Conservation (phyloP, 2,888 invertebrate species). For the Bruchidius siliquastri region DNA sequence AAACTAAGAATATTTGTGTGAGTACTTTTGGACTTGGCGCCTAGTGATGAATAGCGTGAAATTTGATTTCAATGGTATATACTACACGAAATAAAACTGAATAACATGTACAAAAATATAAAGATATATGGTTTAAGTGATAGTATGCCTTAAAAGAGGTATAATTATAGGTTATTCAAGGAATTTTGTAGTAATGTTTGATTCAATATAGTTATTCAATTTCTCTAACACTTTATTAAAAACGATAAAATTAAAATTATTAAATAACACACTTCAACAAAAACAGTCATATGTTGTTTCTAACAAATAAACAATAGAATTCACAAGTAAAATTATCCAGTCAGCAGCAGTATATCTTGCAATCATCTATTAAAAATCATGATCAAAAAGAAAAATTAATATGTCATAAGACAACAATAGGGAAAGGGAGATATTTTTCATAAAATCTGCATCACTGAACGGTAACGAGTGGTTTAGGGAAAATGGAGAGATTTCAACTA, state of each 20-base stretch:
- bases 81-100: slow-evolving; percentile 20
- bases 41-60: slow-evolving; percentile 26
- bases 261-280: slow-evolving; percentile 15
- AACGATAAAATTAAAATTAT: slow-evolving; percentile 24
- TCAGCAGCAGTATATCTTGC: neutral
- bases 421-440: no score
- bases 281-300: neutral
- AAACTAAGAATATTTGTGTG: no score
- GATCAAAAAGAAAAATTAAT: no score
- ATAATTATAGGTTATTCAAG: slow-evolving; percentile 22
- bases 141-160: slow-evolving; percentile 12
- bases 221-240: slow-evolving; percentile 19
- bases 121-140: slow-evolving; percentile 23
- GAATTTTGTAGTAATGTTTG: slow-evolving; percentile 18
- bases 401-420: no score
- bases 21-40: neutral
- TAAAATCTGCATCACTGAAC: no score
- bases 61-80: slow-evolving; percentile 28
- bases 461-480: no score
- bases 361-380: no score
- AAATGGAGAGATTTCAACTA: no score
- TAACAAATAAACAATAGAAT: slow-evolving; percentile 9
- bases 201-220: slow-evolving; percentile 11
- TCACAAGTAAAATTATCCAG: slow-evolving; percentile 4
- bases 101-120: slow-evolving; percentile 11